Conservation (phyloP, 1,140 invertebrate species). For the Chironomus tepperi region DNA sequence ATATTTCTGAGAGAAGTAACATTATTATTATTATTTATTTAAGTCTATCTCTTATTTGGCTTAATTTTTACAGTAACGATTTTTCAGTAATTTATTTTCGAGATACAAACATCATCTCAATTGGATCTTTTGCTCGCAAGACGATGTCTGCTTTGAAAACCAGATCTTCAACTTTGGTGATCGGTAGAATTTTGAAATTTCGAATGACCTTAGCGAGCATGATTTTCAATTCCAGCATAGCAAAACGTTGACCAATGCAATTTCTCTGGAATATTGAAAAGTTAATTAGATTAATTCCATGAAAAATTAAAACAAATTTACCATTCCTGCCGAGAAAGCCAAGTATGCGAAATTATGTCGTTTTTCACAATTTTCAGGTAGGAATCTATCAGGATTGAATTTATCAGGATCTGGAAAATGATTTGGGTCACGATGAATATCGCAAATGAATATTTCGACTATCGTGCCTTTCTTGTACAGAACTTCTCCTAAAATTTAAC, state of each 20-base stretch:
- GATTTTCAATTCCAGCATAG: slow-evolving; percentile 35
- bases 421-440: slow-evolving; percentile 50
- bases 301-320: neutral
- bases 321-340: slow-evolving; percentile 47
- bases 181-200: neutral
- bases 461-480: slow-evolving; percentile 42
- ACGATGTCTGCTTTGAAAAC: slow-evolving; percentile 32
- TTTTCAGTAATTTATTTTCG: neutral
- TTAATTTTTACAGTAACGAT: too few relatives aligned
- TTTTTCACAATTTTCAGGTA: slow-evolving; percentile 38
- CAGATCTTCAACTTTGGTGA: slow-evolving; percentile 31
- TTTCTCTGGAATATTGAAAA: neutral
- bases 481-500: neutral
- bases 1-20: too few relatives aligned
- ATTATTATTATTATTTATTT: too few relatives aligned
- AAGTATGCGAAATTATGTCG: slow-evolving; percentile 43
- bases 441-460: slow-evolving; percentile 40
- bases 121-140: slow-evolving; percentile 28
- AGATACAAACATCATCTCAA: neutral
- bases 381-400: slow-evolving; percentile 62
- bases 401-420: slow-evolving; percentile 54
- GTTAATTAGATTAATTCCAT: too few relatives aligned
- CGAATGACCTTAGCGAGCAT: neutral
- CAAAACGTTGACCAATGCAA: slow-evolving; percentile 26
- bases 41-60: too few relatives aligned